Conservation (phyloP, 2,888 invertebrate species). For the Rhamnusium bicolor region DNA sequence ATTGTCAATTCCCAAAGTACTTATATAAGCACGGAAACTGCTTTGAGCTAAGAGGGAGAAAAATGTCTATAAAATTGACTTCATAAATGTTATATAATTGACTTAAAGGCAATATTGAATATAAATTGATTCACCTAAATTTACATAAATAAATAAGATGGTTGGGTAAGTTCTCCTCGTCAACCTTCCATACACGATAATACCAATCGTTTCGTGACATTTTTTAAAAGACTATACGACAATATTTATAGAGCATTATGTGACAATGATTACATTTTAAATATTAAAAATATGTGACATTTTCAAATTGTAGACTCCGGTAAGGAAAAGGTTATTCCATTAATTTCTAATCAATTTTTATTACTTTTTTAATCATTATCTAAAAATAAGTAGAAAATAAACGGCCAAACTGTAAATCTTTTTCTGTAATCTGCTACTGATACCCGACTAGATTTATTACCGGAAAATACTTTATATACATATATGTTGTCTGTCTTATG, state of each 20-base stretch:
- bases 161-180: background rate
- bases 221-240: constrained; percentile 4
- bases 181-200: constrained; percentile 3
- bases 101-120: constrained; percentile 52
- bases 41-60: constrained; percentile 18
- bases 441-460: too few species aligned
- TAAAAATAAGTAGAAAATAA: too few species aligned
- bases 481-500: too few species aligned
- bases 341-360: constrained; percentile 5
- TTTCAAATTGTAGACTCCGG: constrained; percentile 11
- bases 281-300: constrained; percentile 27
- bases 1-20: constrained; percentile 15
- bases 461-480: too few species aligned
- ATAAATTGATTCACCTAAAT: constrained; percentile 55
- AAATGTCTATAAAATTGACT: constrained; percentile 37
- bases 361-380: background rate
- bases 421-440: too few species aligned
- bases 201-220: constrained; percentile 26
- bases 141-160: constrained; percentile 41
- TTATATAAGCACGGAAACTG: constrained; percentile 20
- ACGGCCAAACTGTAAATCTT: too few species aligned
- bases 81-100: constrained; percentile 48
- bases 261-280: constrained; percentile 26
- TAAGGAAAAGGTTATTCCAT: constrained; percentile 13
- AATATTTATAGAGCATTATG: constrained; percentile 30